Evolutionary conservation across 2,113 vertebrate genomes (phyloP).

Genomic region (Oryzias curvinotus): DNA sequence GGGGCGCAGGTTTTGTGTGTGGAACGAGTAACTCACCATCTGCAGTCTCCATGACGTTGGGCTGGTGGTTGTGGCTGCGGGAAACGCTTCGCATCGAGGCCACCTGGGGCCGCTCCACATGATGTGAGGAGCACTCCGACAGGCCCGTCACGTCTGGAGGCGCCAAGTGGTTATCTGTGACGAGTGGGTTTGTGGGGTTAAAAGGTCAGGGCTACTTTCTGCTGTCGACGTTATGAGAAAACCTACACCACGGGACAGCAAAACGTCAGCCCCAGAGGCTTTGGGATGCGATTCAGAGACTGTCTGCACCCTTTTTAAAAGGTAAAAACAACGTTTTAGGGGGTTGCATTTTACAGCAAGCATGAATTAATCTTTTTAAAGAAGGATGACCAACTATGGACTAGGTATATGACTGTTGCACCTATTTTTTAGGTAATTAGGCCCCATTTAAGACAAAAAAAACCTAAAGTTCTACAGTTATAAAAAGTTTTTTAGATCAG

Average conservation of each 20-base stretch:
- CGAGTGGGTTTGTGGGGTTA: slow-evolving; percentile 61
- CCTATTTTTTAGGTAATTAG: too few relatives aligned
- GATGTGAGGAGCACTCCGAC: slow-evolving; percentile 74
- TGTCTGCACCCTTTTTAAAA: not conserved
- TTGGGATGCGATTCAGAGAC: not conserved
- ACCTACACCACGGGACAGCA: not conserved
- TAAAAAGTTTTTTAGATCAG: too few relatives aligned
- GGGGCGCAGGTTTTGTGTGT: slow-evolving; percentile 12
- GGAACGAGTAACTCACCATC: slow-evolving; percentile 83
- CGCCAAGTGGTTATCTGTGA: slow-evolving; percentile 86
- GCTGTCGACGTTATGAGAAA: slow-evolving; percentile 13
- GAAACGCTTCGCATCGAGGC: slow-evolving; percentile 84
- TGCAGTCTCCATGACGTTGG: slow-evolving; percentile 88
- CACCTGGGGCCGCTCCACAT: slow-evolving; percentile 81
- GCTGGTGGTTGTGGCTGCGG: slow-evolving; percentile 77
- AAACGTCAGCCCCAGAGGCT: slow-evolving; percentile 1
- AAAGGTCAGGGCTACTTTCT: slow-evolving; percentile 43
- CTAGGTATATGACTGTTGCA: too few relatives aligned
- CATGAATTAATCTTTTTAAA: too few relatives aligned
- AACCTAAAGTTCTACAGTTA: too few relatives aligned
- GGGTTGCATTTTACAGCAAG: too few relatives aligned
- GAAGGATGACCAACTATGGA: too few relatives aligned
- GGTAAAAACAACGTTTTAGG: not conserved
- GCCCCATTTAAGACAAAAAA: too few relatives aligned
- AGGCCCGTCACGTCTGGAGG: slow-evolving; percentile 95